A percentile compares a stretch with the other conserved stretches of the same genome.
phyloP scores from a whole-genome alignment of 2,113 vertebrate genomes.

The Bujurquina vittata region DNA sequence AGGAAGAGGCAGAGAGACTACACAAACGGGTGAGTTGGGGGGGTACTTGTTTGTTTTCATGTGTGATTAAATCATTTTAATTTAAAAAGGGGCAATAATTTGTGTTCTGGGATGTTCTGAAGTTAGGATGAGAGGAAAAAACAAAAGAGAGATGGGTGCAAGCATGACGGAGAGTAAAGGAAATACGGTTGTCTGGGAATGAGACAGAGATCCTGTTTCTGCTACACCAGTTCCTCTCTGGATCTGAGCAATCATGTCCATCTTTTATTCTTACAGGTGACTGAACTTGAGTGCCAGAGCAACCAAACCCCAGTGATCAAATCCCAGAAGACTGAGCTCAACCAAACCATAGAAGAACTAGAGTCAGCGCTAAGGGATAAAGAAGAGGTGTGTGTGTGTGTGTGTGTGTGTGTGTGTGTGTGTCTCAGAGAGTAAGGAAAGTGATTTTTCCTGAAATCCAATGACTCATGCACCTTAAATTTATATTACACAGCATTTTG shows the following conservation, averaged over 20 bases:
- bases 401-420: conserved; percentile 65
- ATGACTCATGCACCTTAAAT: neutral
- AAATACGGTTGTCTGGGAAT: neutral
- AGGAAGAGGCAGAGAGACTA: conserved; percentile 97
- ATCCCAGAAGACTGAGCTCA: conserved; percentile 95
- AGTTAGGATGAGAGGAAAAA: conserved; percentile 32
- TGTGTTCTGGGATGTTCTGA: conserved; percentile 13
- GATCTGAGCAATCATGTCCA: neutral
- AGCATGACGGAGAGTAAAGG: neutral
- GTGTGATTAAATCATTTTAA: conserved; percentile 22
- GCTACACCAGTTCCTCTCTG: neutral
- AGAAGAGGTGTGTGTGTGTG: conserved; percentile 87
- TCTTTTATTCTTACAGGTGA: conserved; percentile 84
- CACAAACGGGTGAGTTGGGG: conserved; percentile 89
- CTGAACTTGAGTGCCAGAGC: conserved; percentile 96
- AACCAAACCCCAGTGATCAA: conserved; percentile 96
- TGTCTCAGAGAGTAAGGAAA: conserved; percentile 62
- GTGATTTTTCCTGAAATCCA: neutral
- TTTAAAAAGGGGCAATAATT: conserved; percentile 21
- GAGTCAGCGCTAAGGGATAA: conserved; percentile 90
- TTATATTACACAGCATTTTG: neutral
- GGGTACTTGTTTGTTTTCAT: conserved; percentile 31
- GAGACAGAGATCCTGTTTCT: conserved; percentile 7
- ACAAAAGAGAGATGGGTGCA: neutral
- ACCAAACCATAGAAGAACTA: conserved; percentile 97